These are phyloP conservation scores for Lasius platythorax DNA, from an alignment of 2,888 invertebrate genomes.

Conservation along the genomic window DNA sequence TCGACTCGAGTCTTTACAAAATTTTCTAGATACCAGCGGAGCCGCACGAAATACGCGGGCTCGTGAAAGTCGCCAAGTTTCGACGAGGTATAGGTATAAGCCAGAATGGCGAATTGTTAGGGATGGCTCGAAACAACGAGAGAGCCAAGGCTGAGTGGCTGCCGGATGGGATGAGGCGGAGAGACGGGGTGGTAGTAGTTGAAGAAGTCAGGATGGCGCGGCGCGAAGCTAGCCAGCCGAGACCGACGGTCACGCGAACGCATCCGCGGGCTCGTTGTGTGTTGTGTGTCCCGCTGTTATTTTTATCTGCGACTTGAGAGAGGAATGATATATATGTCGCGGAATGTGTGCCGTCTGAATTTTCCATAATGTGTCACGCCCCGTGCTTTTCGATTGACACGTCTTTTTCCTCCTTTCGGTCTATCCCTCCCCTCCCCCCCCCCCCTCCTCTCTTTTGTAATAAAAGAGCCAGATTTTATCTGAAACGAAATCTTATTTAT, in stretches of 20 bases:
- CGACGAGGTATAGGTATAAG: constrained; percentile 16
- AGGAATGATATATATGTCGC: constrained; percentile 63
- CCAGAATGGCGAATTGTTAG: constrained; percentile 52
- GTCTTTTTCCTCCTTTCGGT: not conserved
- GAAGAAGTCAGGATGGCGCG: constrained; percentile 76
- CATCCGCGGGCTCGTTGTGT: constrained; percentile 45
- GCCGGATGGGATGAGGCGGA: constrained; percentile 38
- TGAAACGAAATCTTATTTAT: not conserved
- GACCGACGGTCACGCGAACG: constrained; percentile 84
- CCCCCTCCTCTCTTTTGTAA: not conserved
- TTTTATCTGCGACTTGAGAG: constrained; percentile 60
- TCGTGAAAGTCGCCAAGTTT: not conserved
- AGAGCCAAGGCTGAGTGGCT: constrained; percentile 28
- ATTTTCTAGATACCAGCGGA: not conserved
- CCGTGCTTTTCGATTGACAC: not conserved
- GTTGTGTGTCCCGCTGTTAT: constrained; percentile 46
- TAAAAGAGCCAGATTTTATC: not conserved
- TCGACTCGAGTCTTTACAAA: not conserved
- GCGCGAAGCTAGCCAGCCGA: constrained; percentile 76
- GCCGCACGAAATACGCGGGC: not conserved
- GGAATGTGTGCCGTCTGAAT: constrained; percentile 23
- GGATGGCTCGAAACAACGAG: constrained; percentile 55
- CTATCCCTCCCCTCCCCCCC: too few species aligned
- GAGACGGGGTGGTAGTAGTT: constrained; percentile 61
- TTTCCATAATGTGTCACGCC: constrained; percentile 27